Conservation (phyloP, 1,140 invertebrate genomes). For the Schlechtendalia chinensis region DNA sequence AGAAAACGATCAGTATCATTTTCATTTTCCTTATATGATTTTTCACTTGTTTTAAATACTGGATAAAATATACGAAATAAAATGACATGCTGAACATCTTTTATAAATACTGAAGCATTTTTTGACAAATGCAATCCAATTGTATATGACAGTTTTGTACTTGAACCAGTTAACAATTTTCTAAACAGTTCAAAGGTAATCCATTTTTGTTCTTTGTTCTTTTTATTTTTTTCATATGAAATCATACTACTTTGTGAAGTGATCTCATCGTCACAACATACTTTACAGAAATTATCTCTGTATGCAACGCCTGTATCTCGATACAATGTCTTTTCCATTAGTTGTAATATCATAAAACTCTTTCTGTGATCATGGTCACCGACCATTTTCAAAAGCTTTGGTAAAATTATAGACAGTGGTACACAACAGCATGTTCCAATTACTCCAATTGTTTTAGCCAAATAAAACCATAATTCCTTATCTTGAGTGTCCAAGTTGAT, state of each 20-base stretch:
- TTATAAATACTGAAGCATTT: constrained; percentile 60
- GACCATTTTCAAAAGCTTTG: constrained; percentile 56
- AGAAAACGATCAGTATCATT: constrained; percentile 61
- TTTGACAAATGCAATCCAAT: constrained; percentile 64
- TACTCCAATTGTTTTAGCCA: constrained; percentile 61
- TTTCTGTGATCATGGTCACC: constrained; percentile 55
- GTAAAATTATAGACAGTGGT: constrained; percentile 58
- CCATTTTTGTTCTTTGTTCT: constrained; percentile 51
- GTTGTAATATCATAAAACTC: constrained; percentile 55
- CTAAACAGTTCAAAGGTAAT: constrained; percentile 60
- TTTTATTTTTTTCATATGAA: constrained; percentile 40
- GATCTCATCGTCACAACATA: constrained; percentile 43
- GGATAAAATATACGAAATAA: constrained; percentile 58
- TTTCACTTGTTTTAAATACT: constrained; percentile 62
- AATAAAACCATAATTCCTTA: constrained; percentile 58
- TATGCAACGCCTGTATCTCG: constrained; percentile 55
- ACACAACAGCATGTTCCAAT: constrained; percentile 68
- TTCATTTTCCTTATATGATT: constrained; percentile 57
- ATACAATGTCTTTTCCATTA: constrained; percentile 64
- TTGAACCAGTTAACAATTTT: constrained; percentile 60
- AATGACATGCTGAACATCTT: constrained; percentile 61
- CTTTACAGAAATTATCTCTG: constrained; percentile 34
- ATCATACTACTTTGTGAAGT: constrained; percentile 14
- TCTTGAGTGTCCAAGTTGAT: constrained; percentile 59
- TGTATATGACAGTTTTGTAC: constrained; percentile 61